Evolutionary conservation across 2,113 vertebrate species (phyloP).

Genomic region (Delphinus delphis): DNA sequence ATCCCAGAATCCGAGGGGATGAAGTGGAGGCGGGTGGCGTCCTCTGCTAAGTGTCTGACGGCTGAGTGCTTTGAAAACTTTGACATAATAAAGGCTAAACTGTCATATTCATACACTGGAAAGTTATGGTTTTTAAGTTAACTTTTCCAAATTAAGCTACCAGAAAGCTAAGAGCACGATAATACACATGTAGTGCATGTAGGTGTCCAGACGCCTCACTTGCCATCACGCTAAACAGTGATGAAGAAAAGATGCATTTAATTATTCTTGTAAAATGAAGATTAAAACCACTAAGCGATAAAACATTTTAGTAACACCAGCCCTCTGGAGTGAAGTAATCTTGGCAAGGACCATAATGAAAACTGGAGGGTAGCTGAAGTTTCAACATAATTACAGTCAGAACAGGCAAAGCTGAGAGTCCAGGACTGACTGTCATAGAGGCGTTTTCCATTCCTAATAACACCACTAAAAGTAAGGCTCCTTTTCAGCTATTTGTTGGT

Average conservation of each 20-base stretch:
- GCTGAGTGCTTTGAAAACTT: background rate
- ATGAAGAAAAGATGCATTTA: conserved; percentile 26
- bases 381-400: background rate
- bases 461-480: background rate
- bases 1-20: background rate
- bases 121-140: background rate
- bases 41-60: background rate
- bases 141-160: conserved; percentile 8
- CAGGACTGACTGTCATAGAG: background rate
- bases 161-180: background rate
- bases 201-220: background rate
- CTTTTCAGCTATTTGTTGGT: background rate
- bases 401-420: background rate
- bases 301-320: background rate
- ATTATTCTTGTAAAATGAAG: conserved; percentile 49
- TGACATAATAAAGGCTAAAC: background rate
- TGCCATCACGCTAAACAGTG: background rate
- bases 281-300: conserved; percentile 22
- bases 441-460: background rate
- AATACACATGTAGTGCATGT: background rate
- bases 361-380: background rate
- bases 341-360: background rate
- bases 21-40: background rate
- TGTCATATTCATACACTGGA: background rate
- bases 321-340: conserved; percentile 23